These are phyloP conservation scores for Limulus polyphemus DNA, from an alignment of 2,888 invertebrate species.

Conservation along the genomic window DNA sequence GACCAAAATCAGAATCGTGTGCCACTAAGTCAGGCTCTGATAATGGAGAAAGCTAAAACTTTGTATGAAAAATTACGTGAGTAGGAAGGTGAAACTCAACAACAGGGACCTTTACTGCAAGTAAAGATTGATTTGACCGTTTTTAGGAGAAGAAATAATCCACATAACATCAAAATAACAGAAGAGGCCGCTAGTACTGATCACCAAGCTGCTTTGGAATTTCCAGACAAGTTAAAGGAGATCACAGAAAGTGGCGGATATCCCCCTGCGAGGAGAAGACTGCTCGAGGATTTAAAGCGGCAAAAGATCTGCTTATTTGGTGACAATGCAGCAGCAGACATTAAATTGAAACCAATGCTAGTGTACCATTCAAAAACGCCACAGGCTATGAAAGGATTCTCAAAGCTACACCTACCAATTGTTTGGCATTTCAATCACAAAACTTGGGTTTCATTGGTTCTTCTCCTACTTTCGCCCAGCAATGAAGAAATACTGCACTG, in stretches of 20 bases:
- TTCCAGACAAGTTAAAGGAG: conserved; percentile 1
- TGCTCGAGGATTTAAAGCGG: conserved; percentile 8
- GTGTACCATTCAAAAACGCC: conserved; percentile 6
- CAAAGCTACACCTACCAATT: neutral
- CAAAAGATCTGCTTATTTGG: conserved; percentile 11
- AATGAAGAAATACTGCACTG: no score
- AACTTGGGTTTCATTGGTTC: no score
- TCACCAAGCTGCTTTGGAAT: conserved; percentile 2
- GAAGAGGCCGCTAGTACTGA: conserved; percentile 14
- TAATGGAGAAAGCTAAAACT: conserved; percentile 11
- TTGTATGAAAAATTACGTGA: conserved; percentile 10
- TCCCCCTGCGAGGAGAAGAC: conserved; percentile 2
- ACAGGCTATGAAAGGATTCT: no score
- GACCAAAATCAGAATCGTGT: no score
- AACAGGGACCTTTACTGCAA: conserved; percentile 7
- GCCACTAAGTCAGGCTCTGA: conserved; percentile 9
- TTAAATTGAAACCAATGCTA: conserved; percentile 14
- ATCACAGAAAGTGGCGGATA: conserved; percentile 7
- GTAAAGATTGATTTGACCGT: conserved; percentile 11
- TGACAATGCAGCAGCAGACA: conserved; percentile 10
- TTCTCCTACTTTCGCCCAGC: no score
- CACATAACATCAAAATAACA: conserved; percentile 9
- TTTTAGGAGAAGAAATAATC: conserved; percentile 13
- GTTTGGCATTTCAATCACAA: no score
- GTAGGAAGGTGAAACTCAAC: neutral